Conservation (phyloP, 2,113 vertebrate species). For the Tachycineta bicolor region DNA sequence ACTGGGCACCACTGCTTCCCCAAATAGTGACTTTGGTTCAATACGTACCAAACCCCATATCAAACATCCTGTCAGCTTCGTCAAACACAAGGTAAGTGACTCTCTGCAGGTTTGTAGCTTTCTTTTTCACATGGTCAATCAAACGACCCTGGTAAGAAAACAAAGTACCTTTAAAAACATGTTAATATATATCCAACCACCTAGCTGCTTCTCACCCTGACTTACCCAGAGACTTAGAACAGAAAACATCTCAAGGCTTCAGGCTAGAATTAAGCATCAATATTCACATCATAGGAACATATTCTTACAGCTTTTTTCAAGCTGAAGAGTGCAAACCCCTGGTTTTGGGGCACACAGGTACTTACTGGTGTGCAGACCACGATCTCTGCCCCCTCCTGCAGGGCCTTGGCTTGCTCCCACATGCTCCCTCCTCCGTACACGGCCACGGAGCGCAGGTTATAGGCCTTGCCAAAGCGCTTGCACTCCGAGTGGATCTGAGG, state of each 20-base stretch:
- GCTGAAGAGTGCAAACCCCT: not conserved
- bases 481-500: slow-evolving; percentile 94
- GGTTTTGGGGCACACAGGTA: not conserved
- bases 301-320: not conserved
- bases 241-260: not conserved
- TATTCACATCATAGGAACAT: not conserved
- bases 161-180: not conserved
- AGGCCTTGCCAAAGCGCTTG: slow-evolving; percentile 97
- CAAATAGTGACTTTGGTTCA: not conserved
- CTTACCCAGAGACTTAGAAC: not conserved
- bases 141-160: slow-evolving; percentile 85
- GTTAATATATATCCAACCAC: not conserved
- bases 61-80: slow-evolving; percentile 99
- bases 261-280: not conserved
- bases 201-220: not conserved
- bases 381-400: slow-evolving; percentile 98
- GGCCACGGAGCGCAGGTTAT: slow-evolving; percentile 93
- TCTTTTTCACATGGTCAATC: slow-evolving; percentile 99
- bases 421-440: slow-evolving; percentile 99
- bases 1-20: not conserved
- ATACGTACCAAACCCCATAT: slow-evolving; percentile 96
- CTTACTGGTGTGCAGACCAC: slow-evolving; percentile 99
- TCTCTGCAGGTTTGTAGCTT: slow-evolving; percentile 95
- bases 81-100: slow-evolving; percentile 98
- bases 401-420: slow-evolving; percentile 99